Base-by-base conservation (phyloP, 1,140 invertebrate species). In the Harpegnathos saltator region DNA sequence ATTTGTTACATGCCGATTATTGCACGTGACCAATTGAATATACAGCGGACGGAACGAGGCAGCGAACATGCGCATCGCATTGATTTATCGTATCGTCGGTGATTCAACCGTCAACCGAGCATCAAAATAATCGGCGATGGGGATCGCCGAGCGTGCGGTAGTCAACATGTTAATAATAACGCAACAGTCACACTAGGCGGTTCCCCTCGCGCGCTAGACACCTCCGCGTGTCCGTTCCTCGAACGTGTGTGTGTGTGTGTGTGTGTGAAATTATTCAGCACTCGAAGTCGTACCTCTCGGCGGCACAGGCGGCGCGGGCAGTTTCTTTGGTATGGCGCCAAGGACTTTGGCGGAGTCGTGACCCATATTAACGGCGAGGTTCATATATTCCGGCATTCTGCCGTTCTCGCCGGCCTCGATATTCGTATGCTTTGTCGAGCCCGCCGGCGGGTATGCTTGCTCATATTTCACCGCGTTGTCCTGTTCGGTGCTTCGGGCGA, bases 321-420 rank as follows among this genome's bases (percentile, higher is more conserved):
- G 52, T 73, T 92, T 92, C 66, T 93, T 92, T 56, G 86, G 80
- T 17, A 89, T 74, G n/a, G 78, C 84, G 3, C 89, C 90, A 29
- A 89, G 73, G 29, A 89, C 73, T 54, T 82, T 86, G 29, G 85
- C 82, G 26, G 84, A 89, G 22, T 91, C 81, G 17, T 69, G 75
- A 59, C 52, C 38, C 24, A 48, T 80, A 22, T 85, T 81, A 5
- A 88, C 48, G 1, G 75, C 74, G 24, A 94, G 77, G 80, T 94
- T 94, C 89, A 93, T 92, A 26, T 94, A 94, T 44, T 94, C 92
- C 5, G 91, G 91, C 22, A 91, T 56, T 71, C 69, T 86, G 22
- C 80, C 15, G 22, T 44, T 81, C 62, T 91, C 90, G 5, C 62
- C 63, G n/a, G 86, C 87, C 29, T 90, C 88, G 9, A 44, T 44